Base-by-base conservation (phyloP, 2,797 vertebrate genomes). In the Meda fulgida region DNA sequence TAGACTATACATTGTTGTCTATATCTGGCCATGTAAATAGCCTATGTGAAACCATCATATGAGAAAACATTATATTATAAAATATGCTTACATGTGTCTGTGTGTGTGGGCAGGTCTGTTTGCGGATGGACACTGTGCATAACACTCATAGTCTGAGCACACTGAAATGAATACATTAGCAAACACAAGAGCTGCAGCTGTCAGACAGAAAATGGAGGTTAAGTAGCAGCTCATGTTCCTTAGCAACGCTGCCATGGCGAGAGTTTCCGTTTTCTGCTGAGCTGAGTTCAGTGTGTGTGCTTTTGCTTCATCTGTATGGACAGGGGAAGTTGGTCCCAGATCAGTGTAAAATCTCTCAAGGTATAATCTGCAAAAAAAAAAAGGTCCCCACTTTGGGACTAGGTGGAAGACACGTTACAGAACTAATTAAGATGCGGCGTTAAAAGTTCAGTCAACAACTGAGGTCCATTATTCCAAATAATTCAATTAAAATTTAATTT, bases 221-320 rank as follows among this genome's bases (percentile, higher is more conserved):
- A 92, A 88, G 92, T 93, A 92, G 92, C 91, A 94, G 93, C 93
- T 92, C 93, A 93, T 88, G 94, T 95, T 94, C 87, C 94, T 94
- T 92, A 95, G 94, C 94, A 95, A 95, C 91, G 77, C 70, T 85
- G 72, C 90, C 71, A 53, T 53, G 38, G 70, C 13, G 31, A 85
- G 40, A 87, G 72, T 58, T 67, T 58, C 29, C 0, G 67, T 40
- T 36, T 76, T 87, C 80, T 76, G 51, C 81, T 78, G 80, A 84
- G 83, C 82, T 55, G 55, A 69, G 80, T 31, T 55, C 76, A 81
- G 69, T 7, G 29, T 21, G 34, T 38, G 26, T 40, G 76, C n/a
- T 80, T 89, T 86, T 34, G 36, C 38, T 38, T 70, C 18, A 40
- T 82, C 66, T 8, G 14, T 72, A 66, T 65, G 29, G 14, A 48